A percentile compares a stretch with the other conserved stretches of the same genome.
Conservation (phyloP, 2,113 vertebrate species). For the Dromas ardeola region DNA sequence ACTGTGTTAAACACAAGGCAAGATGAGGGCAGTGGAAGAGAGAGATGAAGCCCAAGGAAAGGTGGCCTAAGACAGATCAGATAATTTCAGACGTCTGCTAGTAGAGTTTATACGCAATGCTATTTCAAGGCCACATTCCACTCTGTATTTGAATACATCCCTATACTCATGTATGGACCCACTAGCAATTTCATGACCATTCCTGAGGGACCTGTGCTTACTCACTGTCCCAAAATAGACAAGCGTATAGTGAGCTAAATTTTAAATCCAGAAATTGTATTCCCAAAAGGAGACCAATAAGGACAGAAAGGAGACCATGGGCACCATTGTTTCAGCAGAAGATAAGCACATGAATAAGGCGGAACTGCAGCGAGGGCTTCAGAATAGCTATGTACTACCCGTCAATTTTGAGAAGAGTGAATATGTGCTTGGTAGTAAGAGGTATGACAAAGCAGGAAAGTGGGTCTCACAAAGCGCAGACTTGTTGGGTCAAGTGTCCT, state of each 20-base stretch:
- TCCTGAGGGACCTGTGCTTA: background rate
- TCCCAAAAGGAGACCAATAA: background rate
- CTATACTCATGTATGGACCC: background rate
- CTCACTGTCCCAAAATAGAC: background rate
- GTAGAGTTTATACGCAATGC: background rate
- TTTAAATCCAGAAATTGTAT: background rate
- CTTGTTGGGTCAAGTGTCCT: slow-evolving; percentile 63
- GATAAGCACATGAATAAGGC: background rate
- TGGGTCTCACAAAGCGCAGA: slow-evolving; percentile 20
- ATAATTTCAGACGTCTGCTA: background rate
- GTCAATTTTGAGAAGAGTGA: background rate
- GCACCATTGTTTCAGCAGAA: background rate
- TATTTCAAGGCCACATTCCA: background rate
- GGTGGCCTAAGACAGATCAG: background rate
- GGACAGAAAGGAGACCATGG: background rate
- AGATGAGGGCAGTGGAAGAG: background rate
- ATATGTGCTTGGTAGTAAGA: background rate
- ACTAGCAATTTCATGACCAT: background rate
- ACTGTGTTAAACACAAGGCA: background rate
- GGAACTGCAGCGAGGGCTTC: background rate
- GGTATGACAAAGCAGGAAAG: slow-evolving; percentile 31
- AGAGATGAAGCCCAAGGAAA: background rate
- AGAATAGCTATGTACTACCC: background rate
- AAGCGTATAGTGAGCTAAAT: background rate
- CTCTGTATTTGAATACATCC: background rate